Conservation (phyloP, 1,140 invertebrate species). For the Sesamia nonagrioides region DNA sequence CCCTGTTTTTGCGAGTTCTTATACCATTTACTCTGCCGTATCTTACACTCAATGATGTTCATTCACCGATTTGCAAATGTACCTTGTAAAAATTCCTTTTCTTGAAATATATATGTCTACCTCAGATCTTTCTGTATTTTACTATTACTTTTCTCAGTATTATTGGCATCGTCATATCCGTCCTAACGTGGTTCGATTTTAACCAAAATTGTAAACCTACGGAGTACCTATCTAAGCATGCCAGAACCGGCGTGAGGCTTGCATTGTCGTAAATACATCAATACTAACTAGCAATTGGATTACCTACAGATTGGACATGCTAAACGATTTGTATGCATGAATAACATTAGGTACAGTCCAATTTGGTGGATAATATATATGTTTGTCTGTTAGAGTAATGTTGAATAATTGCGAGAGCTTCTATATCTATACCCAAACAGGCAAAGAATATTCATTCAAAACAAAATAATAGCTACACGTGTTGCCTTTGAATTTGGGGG, state of each 20-base stretch:
- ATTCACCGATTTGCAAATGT: not conserved
- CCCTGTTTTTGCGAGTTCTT: not conserved
- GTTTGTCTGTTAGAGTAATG: conserved; percentile 1
- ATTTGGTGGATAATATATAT: not conserved
- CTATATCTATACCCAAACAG: too few relatives aligned
- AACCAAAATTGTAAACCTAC: not conserved
- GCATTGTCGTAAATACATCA: conserved; percentile 37
- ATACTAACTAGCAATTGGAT: conserved; percentile 9
- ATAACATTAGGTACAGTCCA: conserved; percentile 5
- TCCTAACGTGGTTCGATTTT: not conserved
- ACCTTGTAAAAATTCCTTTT: not conserved
- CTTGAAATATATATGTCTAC: too few relatives aligned
- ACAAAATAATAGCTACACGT: too few relatives aligned
- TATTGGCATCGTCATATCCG: not conserved
- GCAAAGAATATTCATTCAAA: too few relatives aligned
- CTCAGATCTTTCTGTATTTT: too few relatives aligned
- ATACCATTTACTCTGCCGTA: conserved; percentile 6
- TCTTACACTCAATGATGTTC: not conserved
- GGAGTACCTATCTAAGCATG: conserved; percentile 18
- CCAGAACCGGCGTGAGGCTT: not conserved
- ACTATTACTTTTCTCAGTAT: not conserved
- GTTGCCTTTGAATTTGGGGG: too few relatives aligned
- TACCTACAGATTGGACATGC: conserved; percentile 23
- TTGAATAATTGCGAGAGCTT: not conserved
- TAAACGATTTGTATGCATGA: conserved; percentile 40